Base-by-base conservation (phyloP, 2,888 invertebrate genomes). In the Latrodectus elegans region DNA sequence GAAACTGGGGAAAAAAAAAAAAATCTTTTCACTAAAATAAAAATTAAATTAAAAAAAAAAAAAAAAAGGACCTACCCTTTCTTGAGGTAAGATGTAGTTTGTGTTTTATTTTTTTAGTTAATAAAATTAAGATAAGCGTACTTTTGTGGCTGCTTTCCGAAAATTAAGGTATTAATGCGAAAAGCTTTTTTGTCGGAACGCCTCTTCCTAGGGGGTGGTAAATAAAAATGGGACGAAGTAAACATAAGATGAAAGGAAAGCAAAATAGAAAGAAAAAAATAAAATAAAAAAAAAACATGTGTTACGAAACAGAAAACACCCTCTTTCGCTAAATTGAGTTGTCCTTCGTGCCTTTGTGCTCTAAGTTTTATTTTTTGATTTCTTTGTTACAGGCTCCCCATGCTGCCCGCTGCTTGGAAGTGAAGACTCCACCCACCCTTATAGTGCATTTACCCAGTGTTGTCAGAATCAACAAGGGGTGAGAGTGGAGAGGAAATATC, bases 361-460 rank as follows among this genome's bases (percentile, higher is more conserved):
- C 65, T 53, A 77, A 72, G 17, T 52, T 77, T 73, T 79, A 12
- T 79, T 70, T 15, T 74, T n/a, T 26, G 26, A 15, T 22, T 55
- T 67, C 22, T 75, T 75, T 74, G 68, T 75, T 74, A 52, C 84
- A 73, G 77, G 72, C 72, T 72, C 60, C 76, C 70, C 49, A 51
- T 68, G 65, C 67, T 55, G 74, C 64, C 60, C 52, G 55, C 26
- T 65, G 74, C 55, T 52, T 55, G 53, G 70, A 26, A 74, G 64
- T 70, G 53, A 64, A 76, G 71, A 77, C 84, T 65, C 84, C 84
- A 76, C 84, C 84, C 65, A 84, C 72, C 84, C 84, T 71, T 77
- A 60, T 70, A 70, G 82, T 83, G 60, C 82, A 70, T 83, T 68
- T 53, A 70, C 73, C 78, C 84, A 49, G 67, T 22, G 77, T 52